Conservation (phyloP, 2,113 vertebrate species). For the Brachyhypopomus gauderio region DNA sequence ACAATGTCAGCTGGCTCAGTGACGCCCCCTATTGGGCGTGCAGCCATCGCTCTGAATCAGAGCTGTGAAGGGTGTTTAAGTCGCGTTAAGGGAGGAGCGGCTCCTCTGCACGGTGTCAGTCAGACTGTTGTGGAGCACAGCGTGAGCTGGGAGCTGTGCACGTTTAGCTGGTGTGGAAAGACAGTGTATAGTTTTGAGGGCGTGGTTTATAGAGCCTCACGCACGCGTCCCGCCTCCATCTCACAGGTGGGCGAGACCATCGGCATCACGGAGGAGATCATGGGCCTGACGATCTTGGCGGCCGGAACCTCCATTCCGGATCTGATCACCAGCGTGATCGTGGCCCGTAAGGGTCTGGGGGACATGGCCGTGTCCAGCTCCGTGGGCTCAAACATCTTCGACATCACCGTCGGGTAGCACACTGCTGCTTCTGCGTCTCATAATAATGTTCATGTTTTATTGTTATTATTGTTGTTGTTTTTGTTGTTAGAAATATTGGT, state of each 20-base stretch:
- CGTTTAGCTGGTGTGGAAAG: neutral
- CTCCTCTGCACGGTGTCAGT: neutral
- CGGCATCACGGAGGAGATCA: conserved; percentile 76
- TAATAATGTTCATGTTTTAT: neutral
- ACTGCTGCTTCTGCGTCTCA: neutral
- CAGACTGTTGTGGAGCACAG: neutral
- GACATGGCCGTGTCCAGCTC: conserved; percentile 80
- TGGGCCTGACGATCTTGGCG: conserved; percentile 76
- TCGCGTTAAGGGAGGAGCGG: no score
- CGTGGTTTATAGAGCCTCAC: neutral
- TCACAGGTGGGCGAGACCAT: conserved; percentile 73
- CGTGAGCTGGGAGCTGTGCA: neutral
- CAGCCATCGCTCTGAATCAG: conserved; percentile 4
- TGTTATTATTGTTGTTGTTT: neutral
- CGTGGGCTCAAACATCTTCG: conserved; percentile 77
- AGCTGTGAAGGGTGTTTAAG: neutral
- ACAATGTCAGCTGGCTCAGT: conserved; percentile 21
- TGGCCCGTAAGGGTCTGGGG: conserved; percentile 75
- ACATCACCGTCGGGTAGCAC: conserved; percentile 69
- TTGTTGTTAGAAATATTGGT: neutral
- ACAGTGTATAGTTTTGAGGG: no score
- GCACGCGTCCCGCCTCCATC: neutral
- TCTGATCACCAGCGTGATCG: conserved; percentile 78
- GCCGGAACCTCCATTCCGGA: conserved; percentile 78
- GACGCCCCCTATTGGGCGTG: neutral